Percentiles rank a stretch among this genome's conserved stretches.
These are phyloP conservation scores for Eublepharis macularius DNA, from an alignment of 2,113 vertebrate genomes.

Conservation along the genomic window DNA sequence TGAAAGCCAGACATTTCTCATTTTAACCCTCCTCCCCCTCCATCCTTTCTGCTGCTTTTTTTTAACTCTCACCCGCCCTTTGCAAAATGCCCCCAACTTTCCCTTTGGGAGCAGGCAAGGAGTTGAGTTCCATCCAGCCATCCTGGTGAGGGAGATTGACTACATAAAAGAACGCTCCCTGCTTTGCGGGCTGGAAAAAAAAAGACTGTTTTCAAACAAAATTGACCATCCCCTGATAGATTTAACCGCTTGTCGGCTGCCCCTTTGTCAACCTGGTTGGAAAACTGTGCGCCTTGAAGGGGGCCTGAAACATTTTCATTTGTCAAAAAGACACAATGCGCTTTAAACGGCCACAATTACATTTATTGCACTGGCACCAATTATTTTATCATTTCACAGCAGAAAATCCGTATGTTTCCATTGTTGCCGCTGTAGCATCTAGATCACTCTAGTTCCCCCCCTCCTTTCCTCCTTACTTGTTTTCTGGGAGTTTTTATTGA, in stretches of 20 bases:
- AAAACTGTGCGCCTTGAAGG: slow-evolving; percentile 22
- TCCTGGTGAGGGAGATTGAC: slow-evolving; percentile 31
- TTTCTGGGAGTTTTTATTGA: slow-evolving; percentile 54
- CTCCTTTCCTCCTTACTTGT: slow-evolving; percentile 6
- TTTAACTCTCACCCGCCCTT: background rate
- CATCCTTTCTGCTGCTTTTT: background rate
- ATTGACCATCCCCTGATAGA: slow-evolving; percentile 67
- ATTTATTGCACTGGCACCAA: slow-evolving; percentile 58
- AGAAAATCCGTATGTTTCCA: slow-evolving; percentile 55
- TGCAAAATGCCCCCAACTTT: background rate
- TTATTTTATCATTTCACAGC: slow-evolving; percentile 54
- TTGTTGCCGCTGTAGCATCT: slow-evolving; percentile 26
- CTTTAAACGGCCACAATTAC: slow-evolving; percentile 37
- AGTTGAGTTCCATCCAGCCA: slow-evolving; percentile 7
- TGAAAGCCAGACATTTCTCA: slow-evolving; percentile 1
- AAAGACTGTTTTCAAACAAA: slow-evolving; percentile 73
- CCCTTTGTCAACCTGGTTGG: slow-evolving; percentile 55
- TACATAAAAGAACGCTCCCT: slow-evolving; percentile 39
- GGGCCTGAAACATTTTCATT: slow-evolving; percentile 49
- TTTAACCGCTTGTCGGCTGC: slow-evolving; percentile 55
- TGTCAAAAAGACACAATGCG: slow-evolving; percentile 38
- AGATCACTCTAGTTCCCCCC: background rate
- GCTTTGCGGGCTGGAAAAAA: slow-evolving; percentile 17
- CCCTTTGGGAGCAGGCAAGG: slow-evolving; percentile 3
- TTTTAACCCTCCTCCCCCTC: background rate